Evolutionary conservation across 2,797 vertebrate species (phyloP).

Genomic region (Helostoma temminkii): DNA sequence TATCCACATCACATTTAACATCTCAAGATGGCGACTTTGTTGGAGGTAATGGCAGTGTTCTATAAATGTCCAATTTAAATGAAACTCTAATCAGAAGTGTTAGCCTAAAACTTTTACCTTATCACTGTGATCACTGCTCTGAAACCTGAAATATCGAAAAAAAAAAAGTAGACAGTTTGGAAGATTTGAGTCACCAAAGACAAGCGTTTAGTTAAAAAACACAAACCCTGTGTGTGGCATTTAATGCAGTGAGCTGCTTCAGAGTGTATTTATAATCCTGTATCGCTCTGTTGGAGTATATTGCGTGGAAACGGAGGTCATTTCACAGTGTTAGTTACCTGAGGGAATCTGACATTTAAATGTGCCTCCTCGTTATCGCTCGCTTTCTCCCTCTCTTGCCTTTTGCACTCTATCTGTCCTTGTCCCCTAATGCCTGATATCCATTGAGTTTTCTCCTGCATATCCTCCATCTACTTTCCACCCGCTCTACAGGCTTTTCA

Average conservation of each 20-base stretch:
- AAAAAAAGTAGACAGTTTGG: neutral
- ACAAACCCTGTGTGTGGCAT: constrained; percentile 2
- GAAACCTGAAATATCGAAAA: neutral
- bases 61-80: neutral
- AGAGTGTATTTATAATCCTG: constrained; percentile 36
- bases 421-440: constrained; percentile 16
- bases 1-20: too few species aligned
- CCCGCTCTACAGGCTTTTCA: constrained; percentile 7
- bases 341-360: constrained; percentile 73
- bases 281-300: constrained; percentile 44
- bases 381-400: constrained; percentile 8
- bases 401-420: constrained; percentile 15
- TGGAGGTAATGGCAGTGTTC: too few species aligned
- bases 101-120: fast-evolving
- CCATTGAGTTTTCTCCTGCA: constrained; percentile 8
- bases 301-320: constrained; percentile 61
- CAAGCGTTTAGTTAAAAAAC: constrained; percentile 7
- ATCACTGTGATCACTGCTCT: neutral
- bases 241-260: constrained; percentile 34
- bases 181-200: constrained; percentile 19
- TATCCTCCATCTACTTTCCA: constrained; percentile 15
- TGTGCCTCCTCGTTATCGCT: constrained; percentile 51
- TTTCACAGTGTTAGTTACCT: constrained; percentile 65
- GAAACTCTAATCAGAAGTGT: too few species aligned
- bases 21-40: too few species aligned